Evolutionary conservation across 35 echinoderm and acorn worm species (phyloP).

Genomic region (Heliocidaris erythrogramma): DNA sequence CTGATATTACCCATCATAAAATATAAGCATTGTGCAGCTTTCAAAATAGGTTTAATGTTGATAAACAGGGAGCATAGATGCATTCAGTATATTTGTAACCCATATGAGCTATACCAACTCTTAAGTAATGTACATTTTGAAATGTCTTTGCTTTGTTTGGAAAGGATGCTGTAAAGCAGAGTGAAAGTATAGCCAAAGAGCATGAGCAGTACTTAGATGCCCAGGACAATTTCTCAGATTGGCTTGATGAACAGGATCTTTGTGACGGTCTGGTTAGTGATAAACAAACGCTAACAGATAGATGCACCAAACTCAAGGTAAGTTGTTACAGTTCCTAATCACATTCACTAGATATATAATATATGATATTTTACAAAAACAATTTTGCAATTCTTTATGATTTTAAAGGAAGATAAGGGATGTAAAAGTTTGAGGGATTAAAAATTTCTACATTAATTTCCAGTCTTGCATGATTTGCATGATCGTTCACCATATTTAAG

Average conservation of each 20-base stretch:
- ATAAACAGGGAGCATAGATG: too few relatives aligned
- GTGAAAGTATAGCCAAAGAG: conserved; percentile 56
- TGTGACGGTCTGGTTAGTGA: conserved; percentile 51
- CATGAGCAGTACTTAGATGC: conserved; percentile 65
- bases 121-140: not conserved
- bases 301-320: conserved; percentile 55
- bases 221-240: conserved; percentile 55
- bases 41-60: too few relatives aligned
- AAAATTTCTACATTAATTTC: too few relatives aligned
- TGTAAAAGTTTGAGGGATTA: too few relatives aligned
- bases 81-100: not conserved
- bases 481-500: too few relatives aligned
- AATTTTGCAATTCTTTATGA: too few relatives aligned
- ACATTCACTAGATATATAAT: too few relatives aligned
- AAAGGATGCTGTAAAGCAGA: conserved; percentile 65
- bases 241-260: conserved; percentile 46
- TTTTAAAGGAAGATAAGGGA: too few relatives aligned
- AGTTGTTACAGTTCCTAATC: not conserved
- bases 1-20: too few relatives aligned
- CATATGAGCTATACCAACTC: not conserved
- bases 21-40: too few relatives aligned
- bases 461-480: too few relatives aligned
- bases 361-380: too few relatives aligned
- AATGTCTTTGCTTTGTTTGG: not conserved
- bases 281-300: conserved; percentile 45